Percentiles rank a stretch among this genome's conserved stretches.
Conservation (phyloP, 2,888 invertebrate genomes). For the Tineola bisselliella region DNA sequence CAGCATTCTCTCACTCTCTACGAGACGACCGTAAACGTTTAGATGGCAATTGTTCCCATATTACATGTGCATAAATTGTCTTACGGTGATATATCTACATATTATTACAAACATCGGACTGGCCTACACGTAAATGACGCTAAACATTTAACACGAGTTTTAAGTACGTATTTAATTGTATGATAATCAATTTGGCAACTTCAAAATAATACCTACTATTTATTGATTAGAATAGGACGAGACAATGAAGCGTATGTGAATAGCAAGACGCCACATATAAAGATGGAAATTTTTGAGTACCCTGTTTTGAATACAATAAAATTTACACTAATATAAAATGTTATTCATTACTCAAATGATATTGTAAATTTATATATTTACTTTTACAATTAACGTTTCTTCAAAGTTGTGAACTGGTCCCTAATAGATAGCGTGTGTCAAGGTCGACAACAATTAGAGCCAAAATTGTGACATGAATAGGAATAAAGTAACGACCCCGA, state of each 20-base stretch:
- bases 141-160: no score
- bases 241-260: no score
- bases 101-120: no score
- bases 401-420: conserved; percentile 1
- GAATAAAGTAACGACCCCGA: conserved; percentile 8
- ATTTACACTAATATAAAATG: background rate
- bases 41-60: conserved; percentile 52
- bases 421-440: conserved; percentile 3
- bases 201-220: no score
- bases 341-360: background rate
- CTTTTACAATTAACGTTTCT: background rate
- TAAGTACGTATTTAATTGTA: no score
- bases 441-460: background rate
- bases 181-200: no score
- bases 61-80: conserved; percentile 53
- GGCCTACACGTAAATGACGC: no score
- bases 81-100: background rate
- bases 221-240: no score
- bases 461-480: conserved; percentile 9
- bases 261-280: no score
- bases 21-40: conserved; percentile 17
- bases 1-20: conserved; percentile 5
- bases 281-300: no score
- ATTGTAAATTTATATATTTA: background rate
- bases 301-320: no score